Base-by-base conservation (phyloP, 2,113 vertebrate species). In the Willisornis vidua region DNA sequence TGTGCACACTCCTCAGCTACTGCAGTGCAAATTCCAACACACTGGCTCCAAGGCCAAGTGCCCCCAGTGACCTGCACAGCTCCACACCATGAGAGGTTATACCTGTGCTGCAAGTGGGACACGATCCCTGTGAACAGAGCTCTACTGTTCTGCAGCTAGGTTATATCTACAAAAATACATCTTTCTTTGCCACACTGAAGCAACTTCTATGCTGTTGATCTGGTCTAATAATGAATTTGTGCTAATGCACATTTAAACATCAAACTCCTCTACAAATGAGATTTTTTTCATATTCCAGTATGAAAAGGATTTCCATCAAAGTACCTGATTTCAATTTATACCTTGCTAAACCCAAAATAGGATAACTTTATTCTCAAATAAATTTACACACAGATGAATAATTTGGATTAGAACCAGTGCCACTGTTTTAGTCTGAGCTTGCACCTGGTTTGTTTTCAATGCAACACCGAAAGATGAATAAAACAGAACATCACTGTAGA, bases 231-330 rank as follows among this genome's bases (percentile, higher is more conserved):
- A 33, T 2, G 37, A 37, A 41, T 57, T 0, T 37, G 12, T 55
- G 19, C 16, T 72, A 55, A 52, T 39, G 49, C 39, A 82, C 10
- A 18, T 75, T 59, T 37, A 59, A 85, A 72, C n/a, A 55, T 31
- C n/a, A 28, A 31, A 52, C 31, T 65, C 33, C n/a, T 65, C 10
- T 28, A 71, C 0, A 3, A 29, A 39, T 8, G 14, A 1, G 2
- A 25, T 23, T 81, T 66, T 66, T 41, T 18, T 80, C 1, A 3
- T 54, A 61, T 25, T 70, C 43, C 72, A 76, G 49, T 78, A 81
- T 66, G 84, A 63, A 94, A 93, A 77, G 6, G 5, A 67, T 29
- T 75, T 63, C 12, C 57, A 31, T 81, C 20, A 66, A 71, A 87
- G 28, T 8, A 68, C 8, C 11, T n/a, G 0, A 52, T 63, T 86